A percentile compares a stretch with the other conserved stretches of the same genome.
phyloP scores from a whole-genome alignment of 2,888 invertebrate species.

The Tinea semifulvella region DNA sequence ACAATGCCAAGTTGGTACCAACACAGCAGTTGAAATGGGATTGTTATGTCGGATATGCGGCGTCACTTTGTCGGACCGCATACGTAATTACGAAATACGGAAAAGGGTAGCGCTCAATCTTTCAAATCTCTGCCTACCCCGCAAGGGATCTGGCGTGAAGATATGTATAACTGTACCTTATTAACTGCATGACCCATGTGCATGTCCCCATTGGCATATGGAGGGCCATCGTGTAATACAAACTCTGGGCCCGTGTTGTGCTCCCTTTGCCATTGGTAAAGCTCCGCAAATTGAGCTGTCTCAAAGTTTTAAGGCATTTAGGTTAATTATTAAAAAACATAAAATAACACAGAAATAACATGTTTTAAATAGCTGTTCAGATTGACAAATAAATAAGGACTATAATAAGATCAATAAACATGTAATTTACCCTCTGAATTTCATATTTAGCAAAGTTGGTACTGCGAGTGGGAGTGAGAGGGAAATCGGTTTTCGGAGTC shows the following conservation, averaged over 20 bases:
- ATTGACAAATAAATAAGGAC: background rate
- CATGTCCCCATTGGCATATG: constrained; percentile 95
- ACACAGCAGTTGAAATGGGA: too few relatives aligned
- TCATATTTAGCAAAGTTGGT: constrained; percentile 39
- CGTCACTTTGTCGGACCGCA: too few relatives aligned
- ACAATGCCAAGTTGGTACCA: too few relatives aligned
- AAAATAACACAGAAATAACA: background rate
- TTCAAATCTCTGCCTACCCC: too few relatives aligned
- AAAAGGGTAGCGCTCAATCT: too few relatives aligned
- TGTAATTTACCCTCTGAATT: constrained; percentile 43
- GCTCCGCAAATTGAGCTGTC: constrained; percentile 72
- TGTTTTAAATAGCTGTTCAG: constrained; percentile 1
- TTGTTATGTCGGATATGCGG: too few relatives aligned
- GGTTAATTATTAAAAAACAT: constrained; percentile 12
- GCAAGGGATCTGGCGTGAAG: too few relatives aligned
- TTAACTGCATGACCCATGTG: constrained; percentile 99
- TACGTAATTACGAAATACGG: too few relatives aligned
- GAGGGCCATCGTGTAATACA: constrained; percentile 97
- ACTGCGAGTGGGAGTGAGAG: constrained; percentile 40
- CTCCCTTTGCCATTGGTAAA: constrained; percentile 84
- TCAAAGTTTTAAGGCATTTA: constrained; percentile 33
- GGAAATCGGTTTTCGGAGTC: constrained; percentile 50
- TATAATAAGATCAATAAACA: background rate
- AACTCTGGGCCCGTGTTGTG: constrained; percentile 74
- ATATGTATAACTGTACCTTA: constrained; percentile 87